A percentile compares a stretch with the other conserved stretches of the same genome.
These are phyloP conservation scores for Cercopithecus neglectus DNA, from an alignment of 2,797 vertebrate genomes.

Conservation along the genomic window DNA sequence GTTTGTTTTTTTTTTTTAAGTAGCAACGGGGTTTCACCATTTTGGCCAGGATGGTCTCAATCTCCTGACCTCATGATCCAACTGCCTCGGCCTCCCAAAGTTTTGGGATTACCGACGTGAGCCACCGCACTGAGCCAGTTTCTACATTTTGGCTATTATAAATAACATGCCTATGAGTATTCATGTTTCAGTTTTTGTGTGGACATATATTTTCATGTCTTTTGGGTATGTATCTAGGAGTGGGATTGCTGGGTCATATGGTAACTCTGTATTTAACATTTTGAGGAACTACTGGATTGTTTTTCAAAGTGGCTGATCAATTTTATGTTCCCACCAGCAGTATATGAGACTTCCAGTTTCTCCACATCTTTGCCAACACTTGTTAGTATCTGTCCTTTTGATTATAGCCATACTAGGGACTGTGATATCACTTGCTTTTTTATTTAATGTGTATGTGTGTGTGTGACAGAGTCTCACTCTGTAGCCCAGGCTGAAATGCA, in stretches of 20 bases:
- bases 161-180: neutral
- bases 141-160: neutral
- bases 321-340: neutral
- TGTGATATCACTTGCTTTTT: slow-evolving; percentile 11
- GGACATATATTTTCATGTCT: neutral
- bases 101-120: no score
- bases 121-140: neutral
- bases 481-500: no score
- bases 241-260: neutral
- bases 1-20: no score
- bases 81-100: no score
- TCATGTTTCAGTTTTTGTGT: neutral
- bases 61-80: no score
- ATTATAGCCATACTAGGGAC: neutral
- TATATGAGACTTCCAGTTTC: neutral
- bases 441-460: neutral
- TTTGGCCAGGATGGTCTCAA: no score
- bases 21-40: no score
- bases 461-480: no score
- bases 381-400: neutral
- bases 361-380: neutral
- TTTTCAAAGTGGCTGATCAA: neutral
- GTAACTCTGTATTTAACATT: slow-evolving; percentile 5
- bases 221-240: neutral
- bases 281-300: neutral